Conservation (phyloP, 2,113 vertebrate species). For the Thymallus thymallus region DNA sequence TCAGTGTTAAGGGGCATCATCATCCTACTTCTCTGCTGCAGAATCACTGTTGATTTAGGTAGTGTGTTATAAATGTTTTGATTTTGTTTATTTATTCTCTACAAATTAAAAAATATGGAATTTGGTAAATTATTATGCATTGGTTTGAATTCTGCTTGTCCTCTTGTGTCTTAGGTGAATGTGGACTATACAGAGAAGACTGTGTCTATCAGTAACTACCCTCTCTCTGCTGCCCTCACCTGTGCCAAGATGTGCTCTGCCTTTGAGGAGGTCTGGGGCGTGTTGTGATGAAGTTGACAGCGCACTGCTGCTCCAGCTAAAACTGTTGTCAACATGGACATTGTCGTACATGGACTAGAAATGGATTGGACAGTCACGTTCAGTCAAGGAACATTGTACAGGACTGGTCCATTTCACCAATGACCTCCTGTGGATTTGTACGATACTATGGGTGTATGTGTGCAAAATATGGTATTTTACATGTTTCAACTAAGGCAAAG, state of each 20-base stretch:
- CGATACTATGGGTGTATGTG: neutral
- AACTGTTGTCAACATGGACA: slow-evolving; percentile 7
- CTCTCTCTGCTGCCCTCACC: slow-evolving; percentile 92
- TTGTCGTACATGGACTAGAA: slow-evolving; percentile 24
- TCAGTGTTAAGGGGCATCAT: too few species aligned
- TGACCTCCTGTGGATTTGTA: slow-evolving; percentile 5
- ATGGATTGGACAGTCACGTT: neutral
- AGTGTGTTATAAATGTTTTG: too few species aligned
- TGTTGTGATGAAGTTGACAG: slow-evolving; percentile 73
- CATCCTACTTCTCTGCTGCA: too few species aligned
- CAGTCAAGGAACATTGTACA: neutral
- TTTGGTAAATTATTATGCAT: neutral
- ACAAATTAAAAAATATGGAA: neutral
- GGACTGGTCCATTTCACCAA: slow-evolving; percentile 1
- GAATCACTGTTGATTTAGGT: too few species aligned
- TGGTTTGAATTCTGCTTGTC: neutral
- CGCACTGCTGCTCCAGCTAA: neutral
- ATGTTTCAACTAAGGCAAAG: neutral
- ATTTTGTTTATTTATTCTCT: neutral
- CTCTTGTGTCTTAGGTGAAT: slow-evolving; percentile 71
- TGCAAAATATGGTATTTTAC: neutral
- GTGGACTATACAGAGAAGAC: slow-evolving; percentile 92
- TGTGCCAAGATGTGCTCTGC: slow-evolving; percentile 94
- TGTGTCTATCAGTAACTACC: slow-evolving; percentile 94
- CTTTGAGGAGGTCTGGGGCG: slow-evolving; percentile 93